Base-by-base conservation (phyloP, 1,140 invertebrate species). In the Calliphora vicina region DNA sequence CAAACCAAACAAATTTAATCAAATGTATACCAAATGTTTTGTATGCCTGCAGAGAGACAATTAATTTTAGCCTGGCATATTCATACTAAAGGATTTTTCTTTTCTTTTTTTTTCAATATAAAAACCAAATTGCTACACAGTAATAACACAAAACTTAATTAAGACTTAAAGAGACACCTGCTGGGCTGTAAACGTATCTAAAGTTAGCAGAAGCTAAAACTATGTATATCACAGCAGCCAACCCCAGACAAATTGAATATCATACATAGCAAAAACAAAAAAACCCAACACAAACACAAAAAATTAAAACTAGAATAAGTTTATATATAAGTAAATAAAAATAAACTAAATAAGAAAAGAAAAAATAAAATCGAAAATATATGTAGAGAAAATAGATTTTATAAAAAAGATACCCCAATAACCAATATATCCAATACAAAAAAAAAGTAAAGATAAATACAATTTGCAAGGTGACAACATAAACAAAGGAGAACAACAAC, bases 371-470 rank as follows among this genome's bases (percentile, higher is more conserved):
- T 35, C n/a, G n/a, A n/a, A n/a, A n/a, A 43, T 43, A 43, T 43
- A 43, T 43, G 12, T 43, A 61, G n/a, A 61, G n/a, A 25, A 67
- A 0, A 67, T 12, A 67, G 61, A 67, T 67, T 23, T 25, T 67
- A 20, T 67, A 10, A 10, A 25, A 67, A 20, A 67, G 35, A 76
- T 76, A 76, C 35, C 73, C 73, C 26, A 76, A 76, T 76, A 76
- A 76, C 73, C 73, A 76, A 76, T 76, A 35, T 20, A 29, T 17
- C 4, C 8, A 15, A 17, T 26, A 25, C 27, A 35, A 29, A 76
- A 76, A 8, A 76, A 17, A 76, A 76, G n/a, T 29, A 76, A 76
- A 76, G 15, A 76, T 29, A 76, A 76, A 35, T 29, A 76, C 73
- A 76, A 76, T 29, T 43, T 76, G 27, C 27, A 35, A 76, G 35